Evolutionary conservation across 2,797 vertebrate genomes (phyloP).

Genomic region (Tenualosa thibaudeaui): DNA sequence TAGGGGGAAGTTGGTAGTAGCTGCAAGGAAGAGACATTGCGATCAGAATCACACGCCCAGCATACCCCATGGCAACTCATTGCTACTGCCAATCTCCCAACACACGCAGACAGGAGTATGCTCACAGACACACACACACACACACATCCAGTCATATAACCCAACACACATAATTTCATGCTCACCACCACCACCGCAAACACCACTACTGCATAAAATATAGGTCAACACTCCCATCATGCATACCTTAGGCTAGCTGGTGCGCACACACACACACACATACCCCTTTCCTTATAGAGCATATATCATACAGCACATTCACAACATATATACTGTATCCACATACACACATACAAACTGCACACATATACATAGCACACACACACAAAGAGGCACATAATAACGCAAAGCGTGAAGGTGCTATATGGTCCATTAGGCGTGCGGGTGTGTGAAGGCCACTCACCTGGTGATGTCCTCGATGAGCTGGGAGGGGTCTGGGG

Average conservation of each 20-base stretch:
- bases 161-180: not conserved
- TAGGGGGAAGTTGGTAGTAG: not conserved
- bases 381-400: not conserved
- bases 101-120: not conserved
- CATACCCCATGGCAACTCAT: not conserved
- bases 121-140: not conserved
- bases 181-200: not conserved
- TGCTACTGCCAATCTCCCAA: not conserved
- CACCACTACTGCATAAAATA: conserved; percentile 1
- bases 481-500: conserved; percentile 93
- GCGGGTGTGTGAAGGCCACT: conserved; percentile 40
- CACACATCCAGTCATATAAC: not conserved
- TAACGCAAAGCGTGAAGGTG: not conserved
- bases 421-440: not conserved
- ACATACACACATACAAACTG: not conserved
- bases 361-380: not conserved
- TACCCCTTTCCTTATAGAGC: not conserved
- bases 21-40: not conserved
- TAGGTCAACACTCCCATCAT: not conserved
- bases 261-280: not conserved
- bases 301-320: not conserved
- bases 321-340: not conserved
- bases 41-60: not conserved
- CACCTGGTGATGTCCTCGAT: conserved; percentile 98
- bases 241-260: not conserved